Percentiles rank a stretch among this genome's conserved stretches.
Evolutionary conservation across 2,888 invertebrate species (phyloP).

Genomic region (Pristionchus mayeri): DNA sequence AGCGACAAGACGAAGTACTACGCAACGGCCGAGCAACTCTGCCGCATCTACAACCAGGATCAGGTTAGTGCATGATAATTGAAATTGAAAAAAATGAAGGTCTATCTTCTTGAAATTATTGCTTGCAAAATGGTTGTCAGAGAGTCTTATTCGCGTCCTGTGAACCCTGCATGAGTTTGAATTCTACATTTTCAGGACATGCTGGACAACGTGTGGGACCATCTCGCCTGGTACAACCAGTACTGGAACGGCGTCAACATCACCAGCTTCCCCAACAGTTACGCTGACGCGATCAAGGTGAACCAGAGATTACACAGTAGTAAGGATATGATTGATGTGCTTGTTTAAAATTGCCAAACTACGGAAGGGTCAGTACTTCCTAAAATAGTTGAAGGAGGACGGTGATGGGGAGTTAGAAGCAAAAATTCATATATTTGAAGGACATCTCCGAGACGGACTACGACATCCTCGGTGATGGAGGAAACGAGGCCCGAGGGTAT

Average conservation of each 20-base stretch:
- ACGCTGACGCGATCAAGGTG: constrained; percentile 22
- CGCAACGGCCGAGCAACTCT: constrained; percentile 59
- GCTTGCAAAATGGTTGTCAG: background rate
- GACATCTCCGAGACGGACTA: constrained; percentile 42
- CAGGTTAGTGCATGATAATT: background rate
- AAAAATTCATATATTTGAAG: background rate
- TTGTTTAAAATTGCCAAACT: background rate
- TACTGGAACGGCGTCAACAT: constrained; percentile 37
- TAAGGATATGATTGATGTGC: background rate
- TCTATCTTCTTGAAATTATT: background rate
- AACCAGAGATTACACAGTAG: too few species aligned
- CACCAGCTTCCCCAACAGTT: constrained; percentile 26
- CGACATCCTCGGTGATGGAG: constrained; percentile 38
- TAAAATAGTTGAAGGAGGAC: too few species aligned
- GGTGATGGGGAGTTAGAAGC: too few species aligned
- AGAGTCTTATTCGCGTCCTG: background rate
- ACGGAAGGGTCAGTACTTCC: too few species aligned
- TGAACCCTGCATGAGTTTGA: too few species aligned
- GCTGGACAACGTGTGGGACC: constrained; percentile 45
- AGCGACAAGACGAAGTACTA: constrained; percentile 58
- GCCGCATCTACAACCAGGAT: constrained; percentile 59
- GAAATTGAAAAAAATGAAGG: background rate
- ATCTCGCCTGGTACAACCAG: background rate
- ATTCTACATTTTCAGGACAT: background rate
- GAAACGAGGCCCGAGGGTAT: constrained; percentile 53